phyloP scores from a whole-genome alignment of 2,797 vertebrate species.

The Balearica regulorum region DNA sequence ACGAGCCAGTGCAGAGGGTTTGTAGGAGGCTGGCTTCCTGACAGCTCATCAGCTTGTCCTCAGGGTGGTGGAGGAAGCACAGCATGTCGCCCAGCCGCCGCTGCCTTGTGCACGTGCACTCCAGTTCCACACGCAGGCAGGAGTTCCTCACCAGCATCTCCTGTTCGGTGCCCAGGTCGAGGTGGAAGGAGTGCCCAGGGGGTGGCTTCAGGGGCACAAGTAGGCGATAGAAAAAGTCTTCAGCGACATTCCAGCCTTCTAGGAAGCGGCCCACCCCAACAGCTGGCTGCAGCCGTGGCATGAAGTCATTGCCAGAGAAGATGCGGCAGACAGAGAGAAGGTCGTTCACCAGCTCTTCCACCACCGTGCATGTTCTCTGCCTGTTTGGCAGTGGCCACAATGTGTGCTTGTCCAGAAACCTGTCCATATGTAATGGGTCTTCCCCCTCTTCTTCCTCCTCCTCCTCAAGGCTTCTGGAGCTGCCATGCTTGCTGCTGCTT shows the following conservation, averaged over 20 bases:
- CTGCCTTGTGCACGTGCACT: background rate
- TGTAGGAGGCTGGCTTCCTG: background rate
- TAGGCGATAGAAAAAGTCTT: background rate
- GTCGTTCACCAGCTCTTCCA: background rate
- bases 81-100: too few relatives aligned
- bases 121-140: background rate
- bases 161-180: rapidly evolving
- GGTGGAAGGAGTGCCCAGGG: background rate
- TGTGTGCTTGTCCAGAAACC: too few relatives aligned
- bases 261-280: background rate
- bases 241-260: background rate
- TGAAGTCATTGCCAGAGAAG: background rate
- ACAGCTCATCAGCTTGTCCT: background rate
- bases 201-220: background rate
- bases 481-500: background rate
- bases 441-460: background rate
- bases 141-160: rapidly evolving
- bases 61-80: background rate
- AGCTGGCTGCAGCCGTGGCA: background rate
- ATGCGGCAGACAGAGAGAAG: background rate
- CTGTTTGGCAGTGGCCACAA: rapidly evolving
- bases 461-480: background rate
- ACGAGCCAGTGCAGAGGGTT: background rate
- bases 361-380: rapidly evolving
- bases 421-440: background rate